These are phyloP conservation scores for Anolis apletophallus DNA, from an alignment of 2,797 vertebrate species.

Conservation along the genomic window DNA sequence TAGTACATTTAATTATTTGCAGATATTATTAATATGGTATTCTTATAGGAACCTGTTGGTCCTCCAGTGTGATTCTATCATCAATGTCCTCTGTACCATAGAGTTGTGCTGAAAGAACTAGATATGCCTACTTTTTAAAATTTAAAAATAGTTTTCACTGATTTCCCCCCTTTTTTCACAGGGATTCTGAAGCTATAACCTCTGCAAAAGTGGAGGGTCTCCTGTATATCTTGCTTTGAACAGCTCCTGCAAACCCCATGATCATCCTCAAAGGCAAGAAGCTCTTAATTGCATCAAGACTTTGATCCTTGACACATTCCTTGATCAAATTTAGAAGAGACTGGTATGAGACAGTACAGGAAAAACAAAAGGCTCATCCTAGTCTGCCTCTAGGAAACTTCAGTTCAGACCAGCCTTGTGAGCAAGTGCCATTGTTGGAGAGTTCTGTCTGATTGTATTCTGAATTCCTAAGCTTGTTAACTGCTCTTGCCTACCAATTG, in stretches of 20 bases:
- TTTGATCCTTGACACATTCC: not conserved
- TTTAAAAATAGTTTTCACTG: too few relatives aligned
- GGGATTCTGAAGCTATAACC: too few relatives aligned
- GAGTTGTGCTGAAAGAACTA: too few relatives aligned
- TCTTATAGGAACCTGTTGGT: too few relatives aligned
- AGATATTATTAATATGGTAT: too few relatives aligned
- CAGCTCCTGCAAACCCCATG: not conserved
- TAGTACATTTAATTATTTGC: too few relatives aligned
- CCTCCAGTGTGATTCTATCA: too few relatives aligned
- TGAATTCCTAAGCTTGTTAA: constrained; percentile 2
- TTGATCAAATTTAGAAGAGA: not conserved
- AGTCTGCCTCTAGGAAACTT: not conserved
- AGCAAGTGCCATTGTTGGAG: not conserved
- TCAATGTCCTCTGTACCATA: too few relatives aligned
- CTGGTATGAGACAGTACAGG: not conserved
- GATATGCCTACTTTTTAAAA: too few relatives aligned
- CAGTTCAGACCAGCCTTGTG: too few relatives aligned
- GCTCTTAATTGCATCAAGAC: not conserved
- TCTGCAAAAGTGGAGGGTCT: too few relatives aligned
- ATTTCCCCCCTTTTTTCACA: too few relatives aligned
- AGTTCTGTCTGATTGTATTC: not conserved
- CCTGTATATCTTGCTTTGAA: not conserved
- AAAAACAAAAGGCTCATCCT: not conserved
- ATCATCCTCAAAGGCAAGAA: not conserved
- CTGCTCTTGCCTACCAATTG: not conserved